phyloP scores from a whole-genome alignment of 1,140 invertebrate genomes.

The Pogonus chalceus region DNA sequence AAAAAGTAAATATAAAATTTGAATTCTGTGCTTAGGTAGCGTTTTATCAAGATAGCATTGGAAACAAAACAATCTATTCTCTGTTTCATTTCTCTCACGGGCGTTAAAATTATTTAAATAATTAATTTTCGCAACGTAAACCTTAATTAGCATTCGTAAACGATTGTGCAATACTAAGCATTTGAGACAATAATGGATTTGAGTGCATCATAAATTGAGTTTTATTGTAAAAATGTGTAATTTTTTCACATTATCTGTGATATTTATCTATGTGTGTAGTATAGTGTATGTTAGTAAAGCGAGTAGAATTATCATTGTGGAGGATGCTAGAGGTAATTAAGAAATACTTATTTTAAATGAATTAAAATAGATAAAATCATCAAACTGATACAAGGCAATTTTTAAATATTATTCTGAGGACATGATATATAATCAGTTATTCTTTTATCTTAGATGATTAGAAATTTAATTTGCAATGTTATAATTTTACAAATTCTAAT shows the following conservation, averaged over 20 bases:
- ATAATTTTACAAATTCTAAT: too few relatives aligned
- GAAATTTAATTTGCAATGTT: too few relatives aligned
- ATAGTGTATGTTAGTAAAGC: slow-evolving; percentile 12
- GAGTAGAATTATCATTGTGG: slow-evolving; percentile 29
- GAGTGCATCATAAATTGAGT: background rate
- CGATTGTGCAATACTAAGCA: slow-evolving; percentile 10
- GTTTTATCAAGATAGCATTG: slow-evolving; percentile 3
- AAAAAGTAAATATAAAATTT: background rate
- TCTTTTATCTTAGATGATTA: too few relatives aligned
- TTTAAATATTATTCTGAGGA: background rate
- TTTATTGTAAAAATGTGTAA: slow-evolving; percentile 1
- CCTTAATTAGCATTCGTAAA: slow-evolving; percentile 4
- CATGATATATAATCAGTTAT: too few relatives aligned
- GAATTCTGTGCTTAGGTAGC: too few relatives aligned
- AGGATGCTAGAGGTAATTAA: slow-evolving; percentile 31
- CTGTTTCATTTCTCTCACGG: background rate
- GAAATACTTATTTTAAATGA: background rate
- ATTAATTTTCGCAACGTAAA: slow-evolving; percentile 9
- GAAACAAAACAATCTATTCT: background rate
- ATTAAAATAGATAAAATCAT: background rate
- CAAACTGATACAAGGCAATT: background rate
- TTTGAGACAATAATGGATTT: background rate
- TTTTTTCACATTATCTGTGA: slow-evolving; percentile 15
- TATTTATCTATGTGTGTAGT: slow-evolving; percentile 14
- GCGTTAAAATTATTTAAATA: slow-evolving; percentile 1